phyloP scores from a whole-genome alignment of 1,140 invertebrate species.

The Ladona fulva region DNA sequence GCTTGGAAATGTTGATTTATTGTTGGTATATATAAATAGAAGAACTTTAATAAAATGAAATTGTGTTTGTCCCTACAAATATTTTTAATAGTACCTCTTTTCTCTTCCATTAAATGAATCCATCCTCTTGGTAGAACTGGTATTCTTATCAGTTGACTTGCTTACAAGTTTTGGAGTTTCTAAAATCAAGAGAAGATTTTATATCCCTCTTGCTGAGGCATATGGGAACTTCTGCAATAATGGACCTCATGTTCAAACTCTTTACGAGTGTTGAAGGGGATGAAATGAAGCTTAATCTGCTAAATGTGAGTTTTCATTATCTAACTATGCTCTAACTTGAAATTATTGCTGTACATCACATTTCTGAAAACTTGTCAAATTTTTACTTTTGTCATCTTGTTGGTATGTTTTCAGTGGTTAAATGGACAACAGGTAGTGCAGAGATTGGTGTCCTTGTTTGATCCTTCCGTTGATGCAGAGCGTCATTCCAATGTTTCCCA shows the following conservation, averaged over 20 bases:
- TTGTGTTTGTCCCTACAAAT: neutral
- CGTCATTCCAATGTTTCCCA: slow-evolving; percentile 73
- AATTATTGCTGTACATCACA: neutral
- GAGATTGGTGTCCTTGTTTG: slow-evolving; percentile 68
- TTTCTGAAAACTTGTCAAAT: neutral
- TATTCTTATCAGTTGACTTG: slow-evolving; percentile 83
- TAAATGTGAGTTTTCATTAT: slow-evolving; percentile 55
- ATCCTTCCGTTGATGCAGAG: slow-evolving; percentile 59
- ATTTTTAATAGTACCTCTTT: too few relatives aligned
- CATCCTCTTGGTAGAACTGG: slow-evolving; percentile 56
- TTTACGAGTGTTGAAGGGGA: slow-evolving; percentile 74
- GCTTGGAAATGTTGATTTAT: too few relatives aligned
- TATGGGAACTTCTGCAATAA: slow-evolving; percentile 88
- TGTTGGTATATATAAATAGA: too few relatives aligned
- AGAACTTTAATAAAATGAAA: slow-evolving; percentile 13
- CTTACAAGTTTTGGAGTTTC: slow-evolving; percentile 82
- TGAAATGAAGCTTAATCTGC: slow-evolving; percentile 67
- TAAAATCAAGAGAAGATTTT: slow-evolving; percentile 78
- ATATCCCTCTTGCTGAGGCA: slow-evolving; percentile 77
- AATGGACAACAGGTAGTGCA: slow-evolving; percentile 77
- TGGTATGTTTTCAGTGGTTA: slow-evolving; percentile 65
- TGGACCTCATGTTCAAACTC: slow-evolving; percentile 84
- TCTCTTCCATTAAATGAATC: too few relatives aligned
- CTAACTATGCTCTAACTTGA: neutral
- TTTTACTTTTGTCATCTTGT: slow-evolving; percentile 17